phyloP scores from a whole-genome alignment of 92 coral and sea anemone species.

The Heliopora coerulea region DNA sequence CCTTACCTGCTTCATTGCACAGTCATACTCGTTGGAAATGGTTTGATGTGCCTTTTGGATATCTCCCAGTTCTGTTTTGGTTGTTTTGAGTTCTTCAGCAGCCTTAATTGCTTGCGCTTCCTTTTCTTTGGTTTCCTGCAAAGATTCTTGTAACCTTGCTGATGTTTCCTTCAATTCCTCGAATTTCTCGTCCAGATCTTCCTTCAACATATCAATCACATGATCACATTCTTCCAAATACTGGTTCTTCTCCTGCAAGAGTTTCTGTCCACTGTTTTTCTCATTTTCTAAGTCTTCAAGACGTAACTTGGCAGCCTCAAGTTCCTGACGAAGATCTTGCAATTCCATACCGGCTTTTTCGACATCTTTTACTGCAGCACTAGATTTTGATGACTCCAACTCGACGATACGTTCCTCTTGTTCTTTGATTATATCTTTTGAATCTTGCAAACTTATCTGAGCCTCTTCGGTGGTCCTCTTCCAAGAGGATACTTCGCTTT shows the following conservation, averaged over 20 bases:
- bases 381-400: not conserved
- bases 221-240: not conserved
- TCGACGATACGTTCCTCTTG: slow-evolving; percentile 1
- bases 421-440: slow-evolving; percentile 4
- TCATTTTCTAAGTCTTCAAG: slow-evolving; percentile 23
- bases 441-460: not conserved
- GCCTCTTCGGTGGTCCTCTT: slow-evolving; percentile 2
- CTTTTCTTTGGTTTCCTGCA: not conserved
- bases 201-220: not conserved
- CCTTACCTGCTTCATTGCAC: slow-evolving; percentile 18
- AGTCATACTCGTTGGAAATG: not conserved
- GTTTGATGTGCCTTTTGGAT: not conserved
- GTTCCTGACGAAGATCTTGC: slow-evolving; percentile 9
- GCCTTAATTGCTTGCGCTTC: not conserved
- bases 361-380: not conserved
- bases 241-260: slow-evolving; percentile 6
- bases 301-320: slow-evolving; percentile 13
- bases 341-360: not conserved
- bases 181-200: slow-evolving; percentile 3
- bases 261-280: slow-evolving; percentile 1
- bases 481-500: slow-evolving; percentile 6
- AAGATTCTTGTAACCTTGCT: not conserved
- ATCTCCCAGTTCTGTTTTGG: slow-evolving; percentile 3
- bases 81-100: slow-evolving; percentile 4
- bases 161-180: slow-evolving; percentile 7